phyloP scores from a whole-genome alignment of 2,797 vertebrate species.

The Labeo calbasu region DNA sequence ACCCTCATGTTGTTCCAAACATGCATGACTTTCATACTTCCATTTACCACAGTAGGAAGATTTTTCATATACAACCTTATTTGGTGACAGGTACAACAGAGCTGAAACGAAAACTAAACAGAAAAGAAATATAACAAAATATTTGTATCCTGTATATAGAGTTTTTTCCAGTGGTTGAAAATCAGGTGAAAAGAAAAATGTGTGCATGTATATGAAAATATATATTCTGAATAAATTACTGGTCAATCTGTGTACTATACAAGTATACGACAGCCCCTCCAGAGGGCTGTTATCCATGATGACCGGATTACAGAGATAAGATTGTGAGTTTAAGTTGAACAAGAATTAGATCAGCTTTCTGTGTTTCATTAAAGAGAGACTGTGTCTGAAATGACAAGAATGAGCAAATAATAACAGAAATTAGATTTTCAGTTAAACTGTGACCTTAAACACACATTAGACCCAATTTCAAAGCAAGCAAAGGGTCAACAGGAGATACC shows the following conservation, averaged over 20 bases:
- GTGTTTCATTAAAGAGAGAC: neutral
- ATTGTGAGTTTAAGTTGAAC: neutral
- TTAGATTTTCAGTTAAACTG: neutral
- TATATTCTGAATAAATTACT: neutral
- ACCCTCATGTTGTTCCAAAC: neutral
- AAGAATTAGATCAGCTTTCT: neutral
- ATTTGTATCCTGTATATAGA: neutral
- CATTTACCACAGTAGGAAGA: neutral
- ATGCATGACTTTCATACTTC: neutral
- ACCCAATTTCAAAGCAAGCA: neutral
- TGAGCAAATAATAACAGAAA: conserved; percentile 11
- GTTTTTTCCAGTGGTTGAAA: neutral
- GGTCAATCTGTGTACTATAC: neutral
- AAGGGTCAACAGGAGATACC: conserved; percentile 7
- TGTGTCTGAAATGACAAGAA: neutral
- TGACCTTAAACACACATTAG: conserved; percentile 1
- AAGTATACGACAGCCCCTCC: neutral
- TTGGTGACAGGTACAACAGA: neutral
- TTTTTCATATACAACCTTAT: neutral
- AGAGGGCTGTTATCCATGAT: neutral
- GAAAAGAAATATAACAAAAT: neutral
- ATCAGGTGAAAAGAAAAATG: neutral
- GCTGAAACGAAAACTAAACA: neutral
- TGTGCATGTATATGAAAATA: neutral
- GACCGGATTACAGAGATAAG: neutral